These are phyloP conservation scores for Carassius auratus DNA, from an alignment of 2,113 vertebrate genomes.

Conservation along the genomic window DNA sequence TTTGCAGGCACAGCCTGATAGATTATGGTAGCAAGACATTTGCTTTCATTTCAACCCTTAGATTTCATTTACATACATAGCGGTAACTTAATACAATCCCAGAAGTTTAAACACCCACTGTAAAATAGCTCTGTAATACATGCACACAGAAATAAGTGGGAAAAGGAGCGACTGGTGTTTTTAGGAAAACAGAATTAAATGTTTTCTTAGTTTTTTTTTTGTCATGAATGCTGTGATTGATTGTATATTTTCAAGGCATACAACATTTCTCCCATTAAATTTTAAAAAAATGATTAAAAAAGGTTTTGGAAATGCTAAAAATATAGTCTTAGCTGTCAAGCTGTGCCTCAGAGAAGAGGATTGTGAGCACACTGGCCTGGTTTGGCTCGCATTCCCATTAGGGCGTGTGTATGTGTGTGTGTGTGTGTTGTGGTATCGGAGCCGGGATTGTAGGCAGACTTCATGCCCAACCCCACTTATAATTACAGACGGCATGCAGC, in stretches of 20 bases:
- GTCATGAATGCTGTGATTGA: no score
- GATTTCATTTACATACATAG: no score
- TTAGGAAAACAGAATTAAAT: no score
- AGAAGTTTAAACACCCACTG: not conserved
- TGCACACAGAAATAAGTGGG: not conserved
- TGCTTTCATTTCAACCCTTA: constrained; percentile 33
- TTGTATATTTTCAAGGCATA: not conserved
- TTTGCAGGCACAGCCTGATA: constrained; percentile 12
- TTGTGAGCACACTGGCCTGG: constrained; percentile 56
- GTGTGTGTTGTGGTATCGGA: constrained; percentile 58
- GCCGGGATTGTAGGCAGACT: constrained; percentile 65
- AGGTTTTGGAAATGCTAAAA: constrained; percentile 41
- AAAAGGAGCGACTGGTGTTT: not conserved
- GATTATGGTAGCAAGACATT: not conserved
- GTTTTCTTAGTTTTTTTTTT: no score
- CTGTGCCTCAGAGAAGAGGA: constrained; percentile 53
- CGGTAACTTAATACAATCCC: not conserved
- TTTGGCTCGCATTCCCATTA: constrained; percentile 58
- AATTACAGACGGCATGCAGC: constrained; percentile 79
- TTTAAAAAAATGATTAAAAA: constrained; percentile 41
- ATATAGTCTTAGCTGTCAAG: constrained; percentile 48
- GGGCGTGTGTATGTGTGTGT: not conserved
- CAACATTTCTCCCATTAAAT: constrained; percentile 45
- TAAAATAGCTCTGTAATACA: constrained; percentile 11
- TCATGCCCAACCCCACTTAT: constrained; percentile 72